Evolutionary conservation across 2,797 vertebrate genomes (phyloP).

Genomic region (Sarcophilus harrisii): DNA sequence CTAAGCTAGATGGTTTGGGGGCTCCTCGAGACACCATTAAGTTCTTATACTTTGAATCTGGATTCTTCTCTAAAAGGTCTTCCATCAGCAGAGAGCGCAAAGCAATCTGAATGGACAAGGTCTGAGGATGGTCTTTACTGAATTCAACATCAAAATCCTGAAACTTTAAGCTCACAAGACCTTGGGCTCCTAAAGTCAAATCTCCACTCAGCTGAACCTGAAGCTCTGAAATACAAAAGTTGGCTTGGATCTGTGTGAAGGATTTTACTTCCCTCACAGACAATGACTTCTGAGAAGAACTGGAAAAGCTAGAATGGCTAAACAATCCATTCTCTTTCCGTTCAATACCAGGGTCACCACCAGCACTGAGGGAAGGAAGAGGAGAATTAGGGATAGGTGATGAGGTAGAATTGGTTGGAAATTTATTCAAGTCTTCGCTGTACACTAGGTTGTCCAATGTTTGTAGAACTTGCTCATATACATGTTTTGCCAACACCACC

Average conservation of each 20-base stretch:
- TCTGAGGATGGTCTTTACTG: constrained; percentile 94
- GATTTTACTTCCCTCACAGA: constrained; percentile 83
- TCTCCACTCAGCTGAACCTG: constrained; percentile 96
- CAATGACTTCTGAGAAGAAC: constrained; percentile 84
- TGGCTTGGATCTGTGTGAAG: constrained; percentile 95
- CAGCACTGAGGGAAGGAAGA: constrained; percentile 84
- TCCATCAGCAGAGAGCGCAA: constrained; percentile 97
- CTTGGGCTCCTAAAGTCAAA: constrained; percentile 94
- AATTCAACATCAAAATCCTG: constrained; percentile 96
- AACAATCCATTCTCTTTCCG: constrained; percentile 91
- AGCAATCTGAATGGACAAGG: constrained; percentile 92
- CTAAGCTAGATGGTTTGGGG: constrained; percentile 93
- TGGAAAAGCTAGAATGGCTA: constrained; percentile 88
- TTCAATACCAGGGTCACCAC: constrained; percentile 87
- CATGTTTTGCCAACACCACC: constrained; percentile 97
- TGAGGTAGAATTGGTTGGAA: constrained; percentile 85
- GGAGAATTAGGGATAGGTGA: constrained; percentile 84
- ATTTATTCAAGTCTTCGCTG: constrained; percentile 90
- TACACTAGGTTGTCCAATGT: constrained; percentile 96
- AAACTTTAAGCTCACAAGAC: constrained; percentile 95
- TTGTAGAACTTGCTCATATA: constrained; percentile 97
- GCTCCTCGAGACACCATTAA: constrained; percentile 97
- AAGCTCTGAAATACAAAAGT: constrained; percentile 92
- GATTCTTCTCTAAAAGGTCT: constrained; percentile 94
- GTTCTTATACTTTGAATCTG: constrained; percentile 95